Evolutionary conservation across 2,797 vertebrate genomes (phyloP).

Genomic region (Arrhamphus sclerolepis): DNA sequence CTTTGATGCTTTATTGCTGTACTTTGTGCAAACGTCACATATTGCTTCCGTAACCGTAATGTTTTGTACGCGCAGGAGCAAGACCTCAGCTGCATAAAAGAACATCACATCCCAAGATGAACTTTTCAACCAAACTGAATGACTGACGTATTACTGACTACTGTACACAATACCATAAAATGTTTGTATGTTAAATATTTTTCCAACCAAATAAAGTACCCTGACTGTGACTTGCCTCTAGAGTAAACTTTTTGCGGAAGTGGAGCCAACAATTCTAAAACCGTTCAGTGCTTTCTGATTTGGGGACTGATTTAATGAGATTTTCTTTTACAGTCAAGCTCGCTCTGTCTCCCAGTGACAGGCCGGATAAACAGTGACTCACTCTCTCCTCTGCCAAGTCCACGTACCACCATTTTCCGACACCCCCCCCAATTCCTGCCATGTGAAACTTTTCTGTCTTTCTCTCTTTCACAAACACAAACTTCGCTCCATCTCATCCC

Average conservation of each 20-base stretch:
- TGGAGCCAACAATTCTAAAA: too few relatives aligned
- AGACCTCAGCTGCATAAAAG: slow-evolving; percentile 52
- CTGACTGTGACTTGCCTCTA: slow-evolving; percentile 61
- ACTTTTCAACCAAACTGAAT: slow-evolving; percentile 52
- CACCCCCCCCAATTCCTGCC: background rate
- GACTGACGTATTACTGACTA: slow-evolving; percentile 76
- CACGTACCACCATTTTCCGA: slow-evolving; percentile 79
- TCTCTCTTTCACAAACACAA: background rate
- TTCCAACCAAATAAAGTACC: slow-evolving; percentile 75
- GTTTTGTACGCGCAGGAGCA: slow-evolving; percentile 58
- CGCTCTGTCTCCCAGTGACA: slow-evolving; percentile 73
- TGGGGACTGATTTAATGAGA: slow-evolving; percentile 10
- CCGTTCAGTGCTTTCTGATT: background rate
- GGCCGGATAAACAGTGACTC: slow-evolving; percentile 83
- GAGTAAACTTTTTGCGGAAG: slow-evolving; percentile 1
- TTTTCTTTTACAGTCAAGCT: slow-evolving; percentile 42
- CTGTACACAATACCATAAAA: slow-evolving; percentile 75
- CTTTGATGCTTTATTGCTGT: slow-evolving; percentile 48
- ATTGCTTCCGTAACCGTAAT: slow-evolving; percentile 64
- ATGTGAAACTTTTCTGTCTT: background rate
- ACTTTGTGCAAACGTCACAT: slow-evolving; percentile 40
- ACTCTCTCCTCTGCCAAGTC: slow-evolving; percentile 76
- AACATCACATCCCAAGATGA: slow-evolving; percentile 60
- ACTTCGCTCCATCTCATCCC: background rate
- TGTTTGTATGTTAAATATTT: slow-evolving; percentile 64